A percentile compares a stretch with the other conserved stretches of the same genome.
phyloP scores from a whole-genome alignment of 2,113 vertebrate species.

The Passerina amoena region DNA sequence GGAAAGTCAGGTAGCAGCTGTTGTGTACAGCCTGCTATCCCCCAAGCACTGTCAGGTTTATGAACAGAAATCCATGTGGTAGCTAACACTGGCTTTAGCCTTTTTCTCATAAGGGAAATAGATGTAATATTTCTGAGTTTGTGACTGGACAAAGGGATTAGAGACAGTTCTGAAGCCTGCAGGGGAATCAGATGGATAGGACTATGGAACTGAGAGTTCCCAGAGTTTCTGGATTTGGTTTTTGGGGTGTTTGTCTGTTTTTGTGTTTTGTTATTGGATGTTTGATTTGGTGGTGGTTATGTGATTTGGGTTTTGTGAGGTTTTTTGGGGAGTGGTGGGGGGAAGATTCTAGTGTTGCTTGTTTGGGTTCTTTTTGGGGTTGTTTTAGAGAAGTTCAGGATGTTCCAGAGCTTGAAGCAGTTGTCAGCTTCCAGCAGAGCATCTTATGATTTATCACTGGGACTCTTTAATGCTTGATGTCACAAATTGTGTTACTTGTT shows the following conservation, averaged over 20 bases:
- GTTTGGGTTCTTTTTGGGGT: neutral
- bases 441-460: neutral
- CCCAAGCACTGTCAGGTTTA: neutral
- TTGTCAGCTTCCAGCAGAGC: too few species aligned
- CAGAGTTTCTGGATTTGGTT: neutral
- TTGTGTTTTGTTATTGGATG: neutral
- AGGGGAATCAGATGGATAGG: neutral
- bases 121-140: neutral
- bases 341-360: neutral
- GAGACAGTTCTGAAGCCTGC: neutral
- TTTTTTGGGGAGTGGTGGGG: fast-evolving
- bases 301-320: neutral
- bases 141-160: neutral
- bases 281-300: neutral
- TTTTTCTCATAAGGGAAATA: neutral
- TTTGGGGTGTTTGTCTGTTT: neutral
- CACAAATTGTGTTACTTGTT: neutral
- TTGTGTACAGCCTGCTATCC: neutral
- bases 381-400: neutral
- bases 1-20: neutral
- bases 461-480: neutral
- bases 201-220: neutral
- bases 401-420: neutral
- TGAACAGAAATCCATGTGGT: neutral
- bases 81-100: neutral